These are phyloP conservation scores for Cinclus cinclus DNA, from an alignment of 2,113 vertebrate genomes.

Conservation along the genomic window DNA sequence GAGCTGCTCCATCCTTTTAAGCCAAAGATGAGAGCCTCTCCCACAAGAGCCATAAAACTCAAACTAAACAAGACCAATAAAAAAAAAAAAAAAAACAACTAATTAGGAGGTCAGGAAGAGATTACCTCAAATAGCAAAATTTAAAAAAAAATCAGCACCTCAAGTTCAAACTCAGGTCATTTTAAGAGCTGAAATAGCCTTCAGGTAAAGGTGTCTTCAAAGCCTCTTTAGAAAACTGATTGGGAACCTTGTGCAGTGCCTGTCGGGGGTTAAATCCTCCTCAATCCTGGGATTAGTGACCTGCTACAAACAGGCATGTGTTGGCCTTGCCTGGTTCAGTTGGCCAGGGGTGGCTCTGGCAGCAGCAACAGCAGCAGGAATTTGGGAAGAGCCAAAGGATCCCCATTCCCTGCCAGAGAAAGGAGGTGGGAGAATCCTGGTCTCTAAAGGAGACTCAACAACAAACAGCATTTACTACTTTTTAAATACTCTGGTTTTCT, in stretches of 20 bases:
- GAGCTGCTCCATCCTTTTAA: not conserved
- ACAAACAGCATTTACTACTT: not conserved
- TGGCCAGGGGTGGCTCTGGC: not conserved
- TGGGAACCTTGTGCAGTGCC: not conserved
- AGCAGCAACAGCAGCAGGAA: not conserved
- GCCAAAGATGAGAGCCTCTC: not conserved
- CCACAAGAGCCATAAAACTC: not conserved
- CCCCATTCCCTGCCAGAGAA: not conserved
- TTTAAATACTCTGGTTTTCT: not conserved
- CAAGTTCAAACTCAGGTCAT: not conserved
- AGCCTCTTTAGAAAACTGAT: slow-evolving; percentile 43
- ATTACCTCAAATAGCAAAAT: not conserved
- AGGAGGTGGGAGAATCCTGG: not conserved
- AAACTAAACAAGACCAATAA: not conserved
- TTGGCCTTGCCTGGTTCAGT: not conserved
- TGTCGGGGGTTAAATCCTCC: not conserved
- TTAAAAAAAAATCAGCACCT: not conserved
- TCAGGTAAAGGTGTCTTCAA: slow-evolving; percentile 12
- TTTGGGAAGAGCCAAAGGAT: not conserved
- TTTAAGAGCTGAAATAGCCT: not conserved
- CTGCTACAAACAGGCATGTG: not conserved
- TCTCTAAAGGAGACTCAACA: not conserved
- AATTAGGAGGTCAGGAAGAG: not conserved
- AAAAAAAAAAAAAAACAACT: not conserved
- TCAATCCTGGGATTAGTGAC: slow-evolving; percentile 12